phyloP scores from a whole-genome alignment of 2,113 vertebrate species.

The Melanerpes aurifrons region DNA sequence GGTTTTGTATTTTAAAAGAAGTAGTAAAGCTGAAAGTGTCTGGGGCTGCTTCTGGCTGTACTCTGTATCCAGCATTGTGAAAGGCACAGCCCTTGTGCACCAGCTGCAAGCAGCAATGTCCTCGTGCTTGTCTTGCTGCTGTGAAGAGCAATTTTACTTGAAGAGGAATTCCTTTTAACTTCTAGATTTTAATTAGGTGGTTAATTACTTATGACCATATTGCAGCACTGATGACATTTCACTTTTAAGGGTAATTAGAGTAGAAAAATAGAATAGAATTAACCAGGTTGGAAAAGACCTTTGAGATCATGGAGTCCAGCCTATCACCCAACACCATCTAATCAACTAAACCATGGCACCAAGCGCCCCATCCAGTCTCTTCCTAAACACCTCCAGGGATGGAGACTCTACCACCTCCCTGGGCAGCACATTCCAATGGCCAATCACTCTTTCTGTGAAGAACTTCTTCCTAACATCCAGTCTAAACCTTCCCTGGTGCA shows the following conservation, averaged over 20 bases:
- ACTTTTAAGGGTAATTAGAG: conserved; percentile 70
- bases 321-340: too few relatives aligned
- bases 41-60: neutral
- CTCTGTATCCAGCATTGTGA: fast-evolving
- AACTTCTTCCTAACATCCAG: too few relatives aligned
- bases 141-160: conserved; percentile 72
- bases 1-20: neutral
- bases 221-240: conserved; percentile 73
- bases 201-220: conserved; percentile 76
- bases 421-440: too few relatives aligned
- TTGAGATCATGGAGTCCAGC: too few relatives aligned
- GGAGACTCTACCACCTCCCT: too few relatives aligned
- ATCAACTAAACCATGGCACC: too few relatives aligned
- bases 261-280: too few relatives aligned
- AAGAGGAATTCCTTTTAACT: conserved; percentile 72
- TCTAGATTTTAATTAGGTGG: conserved; percentile 75
- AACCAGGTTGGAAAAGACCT: too few relatives aligned
- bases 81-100: fast-evolving
- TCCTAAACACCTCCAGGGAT: too few relatives aligned
- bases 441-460: too few relatives aligned
- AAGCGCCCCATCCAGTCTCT: too few relatives aligned
- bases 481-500: too few relatives aligned
- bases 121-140: neutral
- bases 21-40: neutral
- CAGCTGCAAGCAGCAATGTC: fast-evolving